phyloP scores from a whole-genome alignment of 2,797 vertebrate genomes.

The Enteromius paludinosus region DNA sequence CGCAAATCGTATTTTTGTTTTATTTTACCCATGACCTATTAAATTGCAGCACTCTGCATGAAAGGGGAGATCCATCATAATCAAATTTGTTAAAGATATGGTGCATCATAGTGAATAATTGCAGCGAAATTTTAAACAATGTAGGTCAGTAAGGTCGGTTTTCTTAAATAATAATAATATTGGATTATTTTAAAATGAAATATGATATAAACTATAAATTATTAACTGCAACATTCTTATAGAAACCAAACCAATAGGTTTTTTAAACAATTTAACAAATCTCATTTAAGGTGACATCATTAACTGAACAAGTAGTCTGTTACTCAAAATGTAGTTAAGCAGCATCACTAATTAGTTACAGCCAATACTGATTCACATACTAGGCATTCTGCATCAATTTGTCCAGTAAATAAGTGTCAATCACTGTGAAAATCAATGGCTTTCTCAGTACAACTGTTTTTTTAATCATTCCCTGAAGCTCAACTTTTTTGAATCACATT shows the following conservation, averaged over 20 bases:
- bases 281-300: not conserved
- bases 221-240: not conserved
- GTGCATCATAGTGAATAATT: not conserved
- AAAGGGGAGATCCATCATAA: not conserved
- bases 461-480: constrained; percentile 24
- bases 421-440: constrained; percentile 21
- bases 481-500: constrained; percentile 20
- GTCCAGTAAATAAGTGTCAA: constrained; percentile 48
- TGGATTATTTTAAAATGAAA: not conserved
- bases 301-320: not conserved
- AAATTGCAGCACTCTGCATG: not conserved
- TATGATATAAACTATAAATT: not conserved
- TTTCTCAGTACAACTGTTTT: constrained; percentile 15
- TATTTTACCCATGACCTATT: constrained; percentile 62
- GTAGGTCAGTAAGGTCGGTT: not conserved
- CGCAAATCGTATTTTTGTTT: constrained; percentile 70
- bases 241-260: not conserved
- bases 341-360: not conserved
- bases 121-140: not conserved
- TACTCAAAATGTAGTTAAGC: not conserved
- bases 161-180: not conserved
- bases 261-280: not conserved
- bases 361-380: not conserved
- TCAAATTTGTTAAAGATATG: not conserved
- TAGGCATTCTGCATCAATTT: constrained; percentile 31